Conservation (phyloP, 2,797 vertebrate genomes). For the Ptychobarbus kaznakovi region DNA sequence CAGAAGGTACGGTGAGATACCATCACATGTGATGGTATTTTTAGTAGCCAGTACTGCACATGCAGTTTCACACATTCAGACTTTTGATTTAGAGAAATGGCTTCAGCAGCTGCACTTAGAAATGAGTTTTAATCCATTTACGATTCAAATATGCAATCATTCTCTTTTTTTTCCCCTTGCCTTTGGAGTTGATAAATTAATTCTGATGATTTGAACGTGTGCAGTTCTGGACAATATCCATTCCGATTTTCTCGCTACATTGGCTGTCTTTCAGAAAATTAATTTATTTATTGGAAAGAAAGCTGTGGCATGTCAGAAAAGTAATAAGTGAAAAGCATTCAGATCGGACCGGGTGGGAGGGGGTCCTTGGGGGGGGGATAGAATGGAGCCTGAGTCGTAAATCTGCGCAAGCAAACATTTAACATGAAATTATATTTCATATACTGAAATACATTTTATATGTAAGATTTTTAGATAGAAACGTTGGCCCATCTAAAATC, state of each 20-base stretch:
- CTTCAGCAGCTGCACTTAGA: conserved; percentile 51
- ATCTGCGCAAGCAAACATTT: conserved; percentile 5
- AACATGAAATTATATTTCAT: background rate
- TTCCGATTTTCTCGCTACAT: conserved; percentile 58
- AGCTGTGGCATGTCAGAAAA: conserved; percentile 62
- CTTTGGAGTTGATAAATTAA: conserved; percentile 67
- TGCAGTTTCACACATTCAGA: background rate
- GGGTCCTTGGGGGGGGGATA: conserved; percentile 42
- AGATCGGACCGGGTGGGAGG: conserved; percentile 57
- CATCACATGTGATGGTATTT: conserved; percentile 22
- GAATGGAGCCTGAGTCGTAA: conserved; percentile 22
- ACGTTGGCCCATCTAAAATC: background rate
- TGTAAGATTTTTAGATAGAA: background rate
- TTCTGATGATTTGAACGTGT: conserved; percentile 66
- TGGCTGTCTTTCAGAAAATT: conserved; percentile 66
- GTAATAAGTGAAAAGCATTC: conserved; percentile 64
- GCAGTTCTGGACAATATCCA: conserved; percentile 58
- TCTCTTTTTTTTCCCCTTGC: conserved; percentile 6
- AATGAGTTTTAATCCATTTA: conserved; percentile 59
- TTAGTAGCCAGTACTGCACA: conserved; percentile 32
- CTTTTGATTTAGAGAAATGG: conserved; percentile 35
- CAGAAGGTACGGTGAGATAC: conserved; percentile 62
- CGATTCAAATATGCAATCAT: conserved; percentile 57
- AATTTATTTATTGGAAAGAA: conserved; percentile 65
- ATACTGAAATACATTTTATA: background rate